phyloP scores from a whole-genome alignment of 2,797 vertebrate species.

The Phalloptychus januarius region DNA sequence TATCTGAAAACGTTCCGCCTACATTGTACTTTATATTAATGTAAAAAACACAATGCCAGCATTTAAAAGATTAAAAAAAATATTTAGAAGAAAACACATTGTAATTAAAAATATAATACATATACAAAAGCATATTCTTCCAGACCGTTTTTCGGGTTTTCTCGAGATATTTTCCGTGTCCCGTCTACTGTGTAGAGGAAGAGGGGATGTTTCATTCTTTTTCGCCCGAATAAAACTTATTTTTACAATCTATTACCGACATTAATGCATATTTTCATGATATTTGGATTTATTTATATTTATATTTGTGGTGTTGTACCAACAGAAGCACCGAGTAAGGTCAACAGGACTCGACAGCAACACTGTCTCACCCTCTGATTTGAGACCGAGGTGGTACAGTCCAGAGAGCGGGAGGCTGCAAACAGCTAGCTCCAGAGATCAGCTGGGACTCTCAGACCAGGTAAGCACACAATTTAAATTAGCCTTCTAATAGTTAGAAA shows the following conservation, averaged over 20 bases:
- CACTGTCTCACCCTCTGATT: rapidly evolving
- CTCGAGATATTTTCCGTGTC: not conserved
- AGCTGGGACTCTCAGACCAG: not conserved
- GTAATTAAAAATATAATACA: no score
- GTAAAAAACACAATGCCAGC: not conserved
- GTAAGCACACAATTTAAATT: not conserved
- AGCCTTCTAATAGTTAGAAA: not conserved
- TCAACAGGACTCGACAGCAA: not conserved
- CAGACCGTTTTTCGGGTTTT: not conserved
- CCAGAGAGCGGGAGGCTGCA: conserved; percentile 59
- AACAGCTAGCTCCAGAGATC: conserved; percentile 24
- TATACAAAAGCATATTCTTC: no score
- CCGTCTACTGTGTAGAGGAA: not conserved
- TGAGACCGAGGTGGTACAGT: conserved; percentile 53
- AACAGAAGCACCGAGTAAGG: rapidly evolving
- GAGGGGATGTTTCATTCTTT: not conserved
- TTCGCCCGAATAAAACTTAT: not conserved
- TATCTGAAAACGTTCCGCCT: not conserved
- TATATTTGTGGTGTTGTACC: rapidly evolving
- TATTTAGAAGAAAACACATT: no score
- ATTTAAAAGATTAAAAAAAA: no score
- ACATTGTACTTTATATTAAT: not conserved
- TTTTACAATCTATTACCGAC: not conserved
- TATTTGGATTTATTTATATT: rapidly evolving
- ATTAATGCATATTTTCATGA: not conserved